These are phyloP conservation scores for Tichodroma muraria DNA, from an alignment of 2,113 vertebrate species.

Conservation along the genomic window DNA sequence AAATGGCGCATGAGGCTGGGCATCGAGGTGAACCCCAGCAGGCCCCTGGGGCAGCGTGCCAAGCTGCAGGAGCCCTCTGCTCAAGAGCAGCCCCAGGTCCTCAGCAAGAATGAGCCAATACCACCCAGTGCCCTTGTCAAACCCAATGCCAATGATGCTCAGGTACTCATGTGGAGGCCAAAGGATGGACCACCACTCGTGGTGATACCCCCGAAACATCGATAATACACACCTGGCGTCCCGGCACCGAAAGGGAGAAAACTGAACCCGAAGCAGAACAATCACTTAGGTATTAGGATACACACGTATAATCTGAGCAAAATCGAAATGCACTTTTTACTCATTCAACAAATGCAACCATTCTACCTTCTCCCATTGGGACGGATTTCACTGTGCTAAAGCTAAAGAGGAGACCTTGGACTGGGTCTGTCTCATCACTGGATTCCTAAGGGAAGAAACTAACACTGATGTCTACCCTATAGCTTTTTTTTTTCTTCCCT, in stretches of 20 bases:
- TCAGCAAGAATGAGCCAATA: constrained; percentile 89
- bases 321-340: constrained; percentile 43
- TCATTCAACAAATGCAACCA: constrained; percentile 80
- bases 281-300: constrained; percentile 20
- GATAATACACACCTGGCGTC: constrained; percentile 35
- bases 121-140: constrained; percentile 90
- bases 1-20: constrained; percentile 93
- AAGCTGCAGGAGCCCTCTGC: constrained; percentile 80
- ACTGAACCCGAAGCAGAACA: background rate
- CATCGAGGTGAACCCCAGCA: constrained; percentile 85
- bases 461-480: background rate
- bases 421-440: constrained; percentile 15
- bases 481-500: constrained; percentile 20
- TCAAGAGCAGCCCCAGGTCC: constrained; percentile 90
- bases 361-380: constrained; percentile 84
- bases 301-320: background rate
- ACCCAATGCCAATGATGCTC: constrained; percentile 97
- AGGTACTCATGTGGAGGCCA: constrained; percentile 99
- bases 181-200: constrained; percentile 81
- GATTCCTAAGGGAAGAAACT: constrained; percentile 42
- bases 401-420: constrained; percentile 32
- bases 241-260: constrained; percentile 1
- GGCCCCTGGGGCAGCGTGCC: constrained; percentile 85
- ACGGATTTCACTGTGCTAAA: constrained; percentile 89
- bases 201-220: constrained; percentile 93